These are phyloP conservation scores for Delia radicum DNA, from an alignment of 1,140 invertebrate genomes.

Conservation along the genomic window DNA sequence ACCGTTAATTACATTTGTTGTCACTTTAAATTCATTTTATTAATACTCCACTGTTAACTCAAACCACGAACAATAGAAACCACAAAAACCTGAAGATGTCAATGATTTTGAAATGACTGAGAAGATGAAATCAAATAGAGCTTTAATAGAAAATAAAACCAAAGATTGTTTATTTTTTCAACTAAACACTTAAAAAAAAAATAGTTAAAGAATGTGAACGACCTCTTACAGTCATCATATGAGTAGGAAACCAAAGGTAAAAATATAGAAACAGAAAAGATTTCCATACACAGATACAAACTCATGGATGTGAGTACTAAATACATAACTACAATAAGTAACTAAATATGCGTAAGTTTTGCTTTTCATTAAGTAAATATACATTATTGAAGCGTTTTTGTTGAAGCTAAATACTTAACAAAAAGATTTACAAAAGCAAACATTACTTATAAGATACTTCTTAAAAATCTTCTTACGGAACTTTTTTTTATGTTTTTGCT, in stretches of 20 bases:
- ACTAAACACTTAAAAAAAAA: slow-evolving; percentile 7
- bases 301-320: too few relatives aligned
- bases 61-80: slow-evolving; percentile 1
- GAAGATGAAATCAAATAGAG: slow-evolving; percentile 16
- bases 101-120: slow-evolving; percentile 2
- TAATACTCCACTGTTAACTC: not conserved
- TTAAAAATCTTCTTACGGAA: not conserved
- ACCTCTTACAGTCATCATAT: not conserved
- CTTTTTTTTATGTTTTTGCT: not conserved
- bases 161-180: slow-evolving; percentile 4
- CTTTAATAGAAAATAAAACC: slow-evolving; percentile 21
- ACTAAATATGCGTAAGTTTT: slow-evolving; percentile 13
- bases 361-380: not conserved
- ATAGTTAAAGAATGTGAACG: slow-evolving; percentile 11
- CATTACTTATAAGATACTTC: not conserved
- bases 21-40: not conserved
- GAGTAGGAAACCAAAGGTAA: not conserved
- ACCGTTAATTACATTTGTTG: too few relatives aligned
- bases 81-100: slow-evolving; percentile 12
- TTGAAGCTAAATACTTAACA: not conserved
- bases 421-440: slow-evolving; percentile 1
- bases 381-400: slow-evolving; percentile 14
- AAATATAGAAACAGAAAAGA: not conserved
- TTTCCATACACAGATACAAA: not conserved
- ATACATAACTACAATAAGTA: too few relatives aligned